These are phyloP conservation scores for Chrysoperla carnea DNA, from an alignment of 1,140 invertebrate genomes.

Conservation along the genomic window DNA sequence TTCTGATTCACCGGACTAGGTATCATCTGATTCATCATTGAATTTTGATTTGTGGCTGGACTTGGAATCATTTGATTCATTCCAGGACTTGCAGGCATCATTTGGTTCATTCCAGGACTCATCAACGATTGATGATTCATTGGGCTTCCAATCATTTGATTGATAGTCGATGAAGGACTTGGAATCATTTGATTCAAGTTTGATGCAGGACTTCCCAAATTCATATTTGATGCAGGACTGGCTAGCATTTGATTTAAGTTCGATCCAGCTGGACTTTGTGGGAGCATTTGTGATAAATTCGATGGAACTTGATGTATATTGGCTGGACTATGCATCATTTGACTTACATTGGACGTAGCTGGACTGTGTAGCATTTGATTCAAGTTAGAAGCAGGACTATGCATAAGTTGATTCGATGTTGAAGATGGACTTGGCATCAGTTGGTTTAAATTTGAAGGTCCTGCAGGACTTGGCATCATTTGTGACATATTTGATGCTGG, in stretches of 20 bases:
- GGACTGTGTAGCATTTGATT: conserved; percentile 13
- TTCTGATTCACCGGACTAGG: conserved; percentile 1
- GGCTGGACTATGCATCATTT: conserved; percentile 9
- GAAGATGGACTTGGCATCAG: conserved; percentile 3
- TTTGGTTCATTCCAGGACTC: conserved; percentile 3
- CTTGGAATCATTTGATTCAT: conserved; percentile 17
- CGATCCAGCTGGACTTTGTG: conserved; percentile 11
- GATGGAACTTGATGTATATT: conserved; percentile 1
- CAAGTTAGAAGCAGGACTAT: conserved; percentile 11
- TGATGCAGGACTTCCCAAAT: conserved; percentile 9
- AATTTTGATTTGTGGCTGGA: conserved; percentile 4
- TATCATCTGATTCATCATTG: conserved; percentile 5
- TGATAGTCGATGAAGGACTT: not conserved
- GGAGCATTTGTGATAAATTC: conserved; percentile 16
- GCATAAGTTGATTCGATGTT: conserved; percentile 11
- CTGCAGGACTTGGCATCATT: not conserved
- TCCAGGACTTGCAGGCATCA: conserved; percentile 17
- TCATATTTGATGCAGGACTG: conserved; percentile 12
- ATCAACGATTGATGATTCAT: conserved; percentile 1
- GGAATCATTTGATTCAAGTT: conserved; percentile 10
- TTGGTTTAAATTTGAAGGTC: conserved; percentile 8
- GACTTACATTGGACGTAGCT: conserved; percentile 4
- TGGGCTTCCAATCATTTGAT: conserved; percentile 18
- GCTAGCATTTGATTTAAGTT: conserved; percentile 11
- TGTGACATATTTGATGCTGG: conserved; percentile 4